Conservation (phyloP, 2,888 invertebrate genomes). For the Rhabditoides inermis region DNA sequence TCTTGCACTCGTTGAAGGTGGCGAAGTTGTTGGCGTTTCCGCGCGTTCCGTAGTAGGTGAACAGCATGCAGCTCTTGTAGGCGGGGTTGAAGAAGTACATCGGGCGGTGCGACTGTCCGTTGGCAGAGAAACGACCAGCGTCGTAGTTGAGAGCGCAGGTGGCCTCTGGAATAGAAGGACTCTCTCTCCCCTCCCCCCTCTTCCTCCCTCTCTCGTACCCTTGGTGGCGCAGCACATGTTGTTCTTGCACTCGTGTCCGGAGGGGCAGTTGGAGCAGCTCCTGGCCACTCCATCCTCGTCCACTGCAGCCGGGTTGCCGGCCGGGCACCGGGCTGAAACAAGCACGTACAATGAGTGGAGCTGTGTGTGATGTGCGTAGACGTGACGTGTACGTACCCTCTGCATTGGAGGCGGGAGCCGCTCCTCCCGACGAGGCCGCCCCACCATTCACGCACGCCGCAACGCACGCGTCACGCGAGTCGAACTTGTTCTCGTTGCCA, state of each 20-base stretch:
- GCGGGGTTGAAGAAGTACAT: slow-evolving; percentile 45
- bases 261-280: slow-evolving; percentile 36
- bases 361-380: too few species aligned
- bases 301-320: slow-evolving; percentile 25
- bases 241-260: slow-evolving; percentile 35
- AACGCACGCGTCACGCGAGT: slow-evolving; percentile 28
- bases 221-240: slow-evolving; percentile 41
- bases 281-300: slow-evolving; percentile 12
- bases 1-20: slow-evolving; percentile 45
- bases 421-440: not conserved
- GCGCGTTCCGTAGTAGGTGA: slow-evolving; percentile 47
- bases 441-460: slow-evolving; percentile 14
- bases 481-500: slow-evolving; percentile 43
- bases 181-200: not conserved
- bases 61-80: slow-evolving; percentile 47
- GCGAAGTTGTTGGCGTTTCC: slow-evolving; percentile 50
- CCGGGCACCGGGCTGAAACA: too few species aligned
- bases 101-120: too few species aligned
- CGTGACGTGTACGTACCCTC: too few species aligned
- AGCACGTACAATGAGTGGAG: too few species aligned
- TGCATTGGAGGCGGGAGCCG: too few species aligned
- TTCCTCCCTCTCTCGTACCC: slow-evolving; percentile 19
- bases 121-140: slow-evolving; percentile 41
- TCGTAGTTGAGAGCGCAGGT: slow-evolving; percentile 43
- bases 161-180: slow-evolving; percentile 21